phyloP scores from a whole-genome alignment of 2,888 invertebrate species.

The Cyaniris semiargus region DNA sequence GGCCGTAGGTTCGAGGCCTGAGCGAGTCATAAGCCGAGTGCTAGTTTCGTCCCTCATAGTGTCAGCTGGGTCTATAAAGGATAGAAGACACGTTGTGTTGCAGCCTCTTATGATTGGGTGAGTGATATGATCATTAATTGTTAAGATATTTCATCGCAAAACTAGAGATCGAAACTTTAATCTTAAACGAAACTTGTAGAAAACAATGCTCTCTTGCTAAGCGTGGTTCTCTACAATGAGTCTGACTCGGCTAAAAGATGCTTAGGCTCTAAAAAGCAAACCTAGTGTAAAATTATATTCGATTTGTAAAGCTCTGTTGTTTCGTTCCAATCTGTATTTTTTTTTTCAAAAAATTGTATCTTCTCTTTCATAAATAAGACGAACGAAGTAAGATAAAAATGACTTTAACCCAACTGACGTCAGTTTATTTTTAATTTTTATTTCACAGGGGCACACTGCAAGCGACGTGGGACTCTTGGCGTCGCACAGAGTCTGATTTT shows the following conservation, averaged over 20 bases:
- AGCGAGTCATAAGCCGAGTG: conserved; percentile 48
- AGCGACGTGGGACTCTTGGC: conserved; percentile 66
- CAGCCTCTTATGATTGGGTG: conserved; percentile 64
- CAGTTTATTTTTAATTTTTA: not conserved
- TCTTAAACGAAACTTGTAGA: no score
- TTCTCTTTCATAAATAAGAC: no score
- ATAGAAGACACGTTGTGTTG: conserved; percentile 53
- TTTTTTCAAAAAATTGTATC: no score
- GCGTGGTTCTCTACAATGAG: not conserved
- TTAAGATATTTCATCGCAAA: no score
- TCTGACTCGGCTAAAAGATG: not conserved
- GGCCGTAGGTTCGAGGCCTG: conserved; percentile 51
- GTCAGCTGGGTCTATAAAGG: conserved; percentile 50
- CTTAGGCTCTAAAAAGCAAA: not conserved
- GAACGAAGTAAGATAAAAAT: no score
- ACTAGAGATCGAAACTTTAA: not conserved
- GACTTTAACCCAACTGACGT: not conserved
- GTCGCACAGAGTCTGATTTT: conserved; percentile 52
- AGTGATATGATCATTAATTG: conserved; percentile 30
- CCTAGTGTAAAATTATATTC: no score
- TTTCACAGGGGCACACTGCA: conserved; percentile 51
- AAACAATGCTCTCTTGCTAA: not conserved
- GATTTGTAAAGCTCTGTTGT: not conserved
- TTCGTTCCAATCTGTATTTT: not conserved
- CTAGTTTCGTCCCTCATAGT: conserved; percentile 52